A percentile compares a stretch with the other conserved stretches of the same genome.
Conservation (phyloP, 2,888 invertebrate genomes). For the Dyspetes luteomarginatus region DNA sequence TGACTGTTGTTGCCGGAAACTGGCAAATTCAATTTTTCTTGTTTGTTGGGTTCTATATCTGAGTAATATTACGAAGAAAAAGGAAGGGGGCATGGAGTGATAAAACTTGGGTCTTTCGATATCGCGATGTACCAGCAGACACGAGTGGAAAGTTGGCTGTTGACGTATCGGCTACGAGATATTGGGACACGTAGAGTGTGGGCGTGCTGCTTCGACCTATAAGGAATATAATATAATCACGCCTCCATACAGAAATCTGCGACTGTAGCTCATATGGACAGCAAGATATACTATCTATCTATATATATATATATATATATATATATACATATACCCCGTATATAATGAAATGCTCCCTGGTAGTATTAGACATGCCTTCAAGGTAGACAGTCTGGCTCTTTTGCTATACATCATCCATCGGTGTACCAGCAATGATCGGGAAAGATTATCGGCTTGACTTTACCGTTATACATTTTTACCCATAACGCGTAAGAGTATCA, state of each 20-base stretch:
- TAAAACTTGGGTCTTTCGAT: constrained; percentile 65
- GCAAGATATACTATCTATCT: constrained; percentile 67
- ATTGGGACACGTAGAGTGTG: constrained; percentile 79
- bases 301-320: too few species aligned
- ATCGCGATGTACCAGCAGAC: constrained; percentile 52
- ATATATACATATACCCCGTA: constrained; percentile 18
- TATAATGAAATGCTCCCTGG: constrained; percentile 60
- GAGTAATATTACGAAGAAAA: background rate
- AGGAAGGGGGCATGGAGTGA: constrained; percentile 34
- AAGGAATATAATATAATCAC: constrained; percentile 80
- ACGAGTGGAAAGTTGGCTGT: constrained; percentile 79
- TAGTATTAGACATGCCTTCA: constrained; percentile 26
- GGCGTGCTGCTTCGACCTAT: constrained; percentile 80
- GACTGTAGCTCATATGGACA: constrained; percentile 42
- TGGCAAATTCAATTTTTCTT: too few species aligned
- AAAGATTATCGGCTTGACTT: constrained; percentile 1
- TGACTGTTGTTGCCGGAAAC: too few species aligned
- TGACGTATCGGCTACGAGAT: constrained; percentile 79
- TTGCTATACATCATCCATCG: constrained; percentile 4
- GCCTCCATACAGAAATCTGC: constrained; percentile 73
- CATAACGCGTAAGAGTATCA: background rate
- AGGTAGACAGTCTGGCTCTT: constrained; percentile 14
- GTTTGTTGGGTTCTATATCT: background rate
- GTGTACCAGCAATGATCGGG: background rate
- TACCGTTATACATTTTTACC: background rate